These are phyloP conservation scores for Agelas oroides DNA, from an alignment of 37 sponge, comb jelly and placozoan species.

Conservation along the genomic window DNA sequence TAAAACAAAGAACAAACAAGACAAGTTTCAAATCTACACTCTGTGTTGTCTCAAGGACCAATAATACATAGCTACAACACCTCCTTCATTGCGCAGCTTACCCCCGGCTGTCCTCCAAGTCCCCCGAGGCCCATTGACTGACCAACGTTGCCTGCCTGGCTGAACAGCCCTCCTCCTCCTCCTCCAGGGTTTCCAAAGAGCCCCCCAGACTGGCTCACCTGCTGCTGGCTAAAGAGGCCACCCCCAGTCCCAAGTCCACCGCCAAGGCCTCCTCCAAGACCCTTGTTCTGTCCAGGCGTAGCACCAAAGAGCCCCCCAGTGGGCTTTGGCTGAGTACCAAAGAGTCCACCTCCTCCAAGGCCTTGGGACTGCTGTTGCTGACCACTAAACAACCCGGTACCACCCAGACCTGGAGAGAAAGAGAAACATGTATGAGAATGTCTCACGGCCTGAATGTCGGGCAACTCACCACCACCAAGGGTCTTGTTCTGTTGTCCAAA, in stretches of 20 bases:
- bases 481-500: conserved; percentile 4
- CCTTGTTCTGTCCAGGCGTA: conserved; percentile 18
- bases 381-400: conserved; percentile 15
- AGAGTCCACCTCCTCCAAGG: conserved; percentile 18
- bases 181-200: conserved; percentile 28
- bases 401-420: neutral
- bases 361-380: conserved; percentile 6
- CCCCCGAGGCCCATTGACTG: neutral
- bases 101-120: conserved; percentile 1
- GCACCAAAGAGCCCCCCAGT: conserved; percentile 1
- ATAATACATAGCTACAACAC: neutral
- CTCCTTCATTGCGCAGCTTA: neutral
- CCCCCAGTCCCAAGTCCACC: conserved; percentile 41
- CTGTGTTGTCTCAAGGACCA: neutral
- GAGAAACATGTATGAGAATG: too few relatives aligned
- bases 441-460: too few relatives aligned
- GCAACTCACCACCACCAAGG: too few relatives aligned
- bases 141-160: neutral
- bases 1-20: neutral
- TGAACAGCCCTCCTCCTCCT: conserved; percentile 32
- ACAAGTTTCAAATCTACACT: neutral
- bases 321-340: neutral
- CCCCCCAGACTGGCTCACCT: conserved; percentile 22
- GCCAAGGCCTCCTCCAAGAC: neutral
- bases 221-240: conserved; percentile 28